Evolutionary conservation across 2,797 vertebrate genomes (phyloP).

Genomic region (Microchirus variegatus): DNA sequence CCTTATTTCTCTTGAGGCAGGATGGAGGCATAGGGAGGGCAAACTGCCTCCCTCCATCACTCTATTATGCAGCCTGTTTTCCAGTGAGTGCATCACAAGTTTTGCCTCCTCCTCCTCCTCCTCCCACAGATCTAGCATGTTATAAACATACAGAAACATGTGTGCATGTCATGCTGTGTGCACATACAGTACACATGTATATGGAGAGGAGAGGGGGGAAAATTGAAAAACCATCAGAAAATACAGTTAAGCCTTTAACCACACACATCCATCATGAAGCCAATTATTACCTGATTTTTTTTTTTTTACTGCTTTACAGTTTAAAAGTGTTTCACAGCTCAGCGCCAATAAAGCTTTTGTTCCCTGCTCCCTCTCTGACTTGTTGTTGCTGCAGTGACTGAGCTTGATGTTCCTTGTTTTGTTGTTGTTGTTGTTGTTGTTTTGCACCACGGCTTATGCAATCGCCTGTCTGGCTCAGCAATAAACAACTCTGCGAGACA

Average conservation of each 20-base stretch:
- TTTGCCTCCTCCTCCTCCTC: conserved; percentile 75
- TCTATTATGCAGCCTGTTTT: conserved; percentile 99
- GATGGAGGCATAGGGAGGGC: conserved; percentile 25
- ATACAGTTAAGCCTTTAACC: neutral
- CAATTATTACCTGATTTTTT: conserved; percentile 16
- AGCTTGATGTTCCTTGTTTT: conserved; percentile 53
- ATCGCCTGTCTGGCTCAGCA: conserved; percentile 65
- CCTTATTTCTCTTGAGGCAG: conserved; percentile 96
- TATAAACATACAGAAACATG: conserved; percentile 73
- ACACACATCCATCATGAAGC: neutral
- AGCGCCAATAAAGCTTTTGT: conserved; percentile 16
- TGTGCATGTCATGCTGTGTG: conserved; percentile 8
- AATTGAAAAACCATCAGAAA: neutral
- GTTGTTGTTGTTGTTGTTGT: conserved; percentile 68
- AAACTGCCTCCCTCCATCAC: conserved; percentile 64
- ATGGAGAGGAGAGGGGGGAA: neutral
- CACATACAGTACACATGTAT: conserved; percentile 11
- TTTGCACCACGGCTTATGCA: conserved; percentile 68
- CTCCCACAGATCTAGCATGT: conserved; percentile 43
- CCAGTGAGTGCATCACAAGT: conserved; percentile 98
- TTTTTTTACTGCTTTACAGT: conserved; percentile 1
- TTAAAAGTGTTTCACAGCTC: neutral
- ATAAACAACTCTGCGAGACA: conserved; percentile 71
- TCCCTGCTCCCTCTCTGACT: conserved; percentile 5
- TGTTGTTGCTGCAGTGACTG: conserved; percentile 50